A percentile compares a stretch with the other conserved stretches of the same genome.
Conservation (phyloP, 1,140 invertebrate species). For the Doryteuthis pealeii region DNA sequence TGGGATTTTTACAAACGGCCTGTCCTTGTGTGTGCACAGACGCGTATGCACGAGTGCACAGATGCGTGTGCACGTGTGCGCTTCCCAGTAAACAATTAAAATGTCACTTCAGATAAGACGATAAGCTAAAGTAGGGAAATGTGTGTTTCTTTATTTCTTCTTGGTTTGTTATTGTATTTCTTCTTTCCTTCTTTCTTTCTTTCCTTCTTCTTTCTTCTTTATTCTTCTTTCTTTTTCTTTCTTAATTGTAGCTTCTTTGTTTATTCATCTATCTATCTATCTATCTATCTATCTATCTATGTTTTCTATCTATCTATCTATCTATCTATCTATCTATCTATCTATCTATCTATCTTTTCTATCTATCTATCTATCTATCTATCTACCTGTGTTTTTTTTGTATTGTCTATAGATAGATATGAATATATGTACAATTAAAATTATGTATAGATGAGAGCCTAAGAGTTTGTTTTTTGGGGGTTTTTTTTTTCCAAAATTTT, state of each 20-base stretch:
- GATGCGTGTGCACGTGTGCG: neutral
- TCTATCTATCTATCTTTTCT: too few species aligned
- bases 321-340: constrained; percentile 2
- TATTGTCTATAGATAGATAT: neutral
- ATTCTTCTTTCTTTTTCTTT: too few species aligned
- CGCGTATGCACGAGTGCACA: neutral
- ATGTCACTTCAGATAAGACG: too few species aligned
- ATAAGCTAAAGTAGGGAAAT: neutral
- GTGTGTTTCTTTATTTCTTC: neutral
- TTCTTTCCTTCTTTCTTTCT: neutral
- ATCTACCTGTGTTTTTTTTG: neutral
- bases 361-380: too few species aligned
- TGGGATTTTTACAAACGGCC: too few species aligned
- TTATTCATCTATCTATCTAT: neutral
- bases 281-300: neutral
- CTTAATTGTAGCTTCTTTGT: too few species aligned
- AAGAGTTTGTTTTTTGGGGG: neutral
- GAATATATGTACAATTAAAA: neutral
- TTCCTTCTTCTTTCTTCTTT: neutral
- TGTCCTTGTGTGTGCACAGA: neutral
- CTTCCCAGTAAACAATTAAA: too few species aligned
- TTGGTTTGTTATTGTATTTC: neutral
- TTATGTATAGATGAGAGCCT: neutral
- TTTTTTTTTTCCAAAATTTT: too few species aligned
- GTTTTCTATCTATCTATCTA: neutral